phyloP scores from a whole-genome alignment of 1,140 invertebrate species.

The Panagrolaimus sp. region DNA sequence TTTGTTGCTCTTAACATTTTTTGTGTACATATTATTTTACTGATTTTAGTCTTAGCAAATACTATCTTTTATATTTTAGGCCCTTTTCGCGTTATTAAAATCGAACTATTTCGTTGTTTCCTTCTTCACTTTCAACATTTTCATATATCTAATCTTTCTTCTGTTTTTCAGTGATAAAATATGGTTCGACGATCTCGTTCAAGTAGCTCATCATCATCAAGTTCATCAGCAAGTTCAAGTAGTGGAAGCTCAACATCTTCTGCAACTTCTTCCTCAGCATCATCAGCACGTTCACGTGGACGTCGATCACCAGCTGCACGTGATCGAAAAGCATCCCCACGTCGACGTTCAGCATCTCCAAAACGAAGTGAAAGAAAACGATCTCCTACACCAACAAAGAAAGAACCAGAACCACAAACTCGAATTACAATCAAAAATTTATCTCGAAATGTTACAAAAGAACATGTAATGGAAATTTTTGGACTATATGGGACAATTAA shows the following conservation, averaged over 20 bases:
- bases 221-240: neutral
- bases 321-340: conserved; percentile 24
- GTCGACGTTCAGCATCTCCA: conserved; percentile 48
- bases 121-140: too few species aligned
- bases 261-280: conserved; percentile 61
- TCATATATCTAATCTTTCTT: too few species aligned
- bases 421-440: conserved; percentile 27
- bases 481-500: conserved; percentile 82
- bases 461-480: conserved; percentile 92
- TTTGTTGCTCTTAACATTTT: too few species aligned
- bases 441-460: conserved; percentile 63
- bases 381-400: conserved; percentile 16
- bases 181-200: conserved; percentile 10
- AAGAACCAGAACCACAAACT: conserved; percentile 19
- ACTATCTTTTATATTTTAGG: too few species aligned
- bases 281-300: conserved; percentile 7
- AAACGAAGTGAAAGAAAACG: conserved; percentile 27
- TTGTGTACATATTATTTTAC: too few species aligned
- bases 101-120: too few species aligned
- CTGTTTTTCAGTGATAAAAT: neutral
- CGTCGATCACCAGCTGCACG: conserved; percentile 26
- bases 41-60: too few species aligned
- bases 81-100: too few species aligned
- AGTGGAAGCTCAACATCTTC: conserved; percentile 62
- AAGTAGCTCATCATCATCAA: neutral